Conservation (phyloP, 2,113 vertebrate species). For the Lonchura striata region DNA sequence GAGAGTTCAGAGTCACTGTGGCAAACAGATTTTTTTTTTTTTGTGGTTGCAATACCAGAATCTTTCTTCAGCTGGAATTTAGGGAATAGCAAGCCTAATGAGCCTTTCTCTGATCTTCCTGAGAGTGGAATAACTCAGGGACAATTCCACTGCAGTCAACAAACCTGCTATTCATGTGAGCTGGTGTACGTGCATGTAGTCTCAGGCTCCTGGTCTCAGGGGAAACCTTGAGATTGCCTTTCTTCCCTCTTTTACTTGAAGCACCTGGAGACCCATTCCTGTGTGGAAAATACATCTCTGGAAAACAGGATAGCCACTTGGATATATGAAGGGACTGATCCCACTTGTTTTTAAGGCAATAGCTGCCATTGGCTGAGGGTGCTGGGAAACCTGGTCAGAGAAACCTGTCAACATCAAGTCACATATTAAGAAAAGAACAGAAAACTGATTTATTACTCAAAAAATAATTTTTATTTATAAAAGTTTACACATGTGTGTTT, state of each 20-base stretch:
- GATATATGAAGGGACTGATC: not conserved
- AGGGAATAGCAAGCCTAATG: not conserved
- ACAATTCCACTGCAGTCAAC: not conserved
- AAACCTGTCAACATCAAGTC: slow-evolving; percentile 37
- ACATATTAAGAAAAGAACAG: slow-evolving; percentile 44
- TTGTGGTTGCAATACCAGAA: not conserved
- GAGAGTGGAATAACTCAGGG: not conserved
- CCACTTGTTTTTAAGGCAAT: not conserved
- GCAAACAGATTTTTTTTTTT: not conserved
- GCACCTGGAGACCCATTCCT: not conserved
- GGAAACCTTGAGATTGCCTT: not conserved
- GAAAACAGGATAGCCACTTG: not conserved
- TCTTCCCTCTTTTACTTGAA: not conserved
- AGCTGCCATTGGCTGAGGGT: not conserved
- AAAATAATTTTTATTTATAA: slow-evolving; percentile 15
- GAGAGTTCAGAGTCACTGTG: not conserved
- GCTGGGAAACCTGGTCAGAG: slow-evolving; percentile 3
- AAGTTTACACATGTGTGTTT: not conserved
- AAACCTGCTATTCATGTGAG: not conserved
- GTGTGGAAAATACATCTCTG: not conserved
- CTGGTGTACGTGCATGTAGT: not conserved
- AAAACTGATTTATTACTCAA: slow-evolving; percentile 39
- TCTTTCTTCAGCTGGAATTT: not conserved
- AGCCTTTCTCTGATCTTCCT: not conserved
- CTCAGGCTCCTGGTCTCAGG: not conserved